phyloP scores from a whole-genome alignment of 2,888 invertebrate species.

The Norana najaformis region DNA sequence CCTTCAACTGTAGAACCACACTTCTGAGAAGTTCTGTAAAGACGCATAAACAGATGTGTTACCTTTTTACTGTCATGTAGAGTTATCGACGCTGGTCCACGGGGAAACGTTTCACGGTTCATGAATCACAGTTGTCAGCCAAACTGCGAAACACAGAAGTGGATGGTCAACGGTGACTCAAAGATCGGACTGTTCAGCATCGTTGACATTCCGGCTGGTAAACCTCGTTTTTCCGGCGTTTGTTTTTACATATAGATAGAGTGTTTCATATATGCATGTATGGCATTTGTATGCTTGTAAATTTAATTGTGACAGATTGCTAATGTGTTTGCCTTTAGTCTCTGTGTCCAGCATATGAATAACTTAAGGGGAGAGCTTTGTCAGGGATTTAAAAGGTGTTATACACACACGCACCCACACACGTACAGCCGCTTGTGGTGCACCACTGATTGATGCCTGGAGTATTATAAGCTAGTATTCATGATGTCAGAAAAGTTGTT shows the following conservation, averaged over 20 bases:
- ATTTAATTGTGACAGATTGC: too few relatives aligned
- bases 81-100: constrained; percentile 92
- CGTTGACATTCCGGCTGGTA: constrained; percentile 73
- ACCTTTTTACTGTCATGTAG: constrained; percentile 43
- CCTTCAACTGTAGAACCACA: neutral
- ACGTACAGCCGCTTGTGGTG: too few relatives aligned
- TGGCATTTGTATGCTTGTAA: too few relatives aligned
- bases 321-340: too few relatives aligned
- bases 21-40: neutral
- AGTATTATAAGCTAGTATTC: neutral
- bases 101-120: constrained; percentile 79
- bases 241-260: neutral
- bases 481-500: neutral
- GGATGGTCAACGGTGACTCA: constrained; percentile 89
- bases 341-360: too few relatives aligned
- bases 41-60: neutral
- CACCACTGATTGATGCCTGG: neutral
- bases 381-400: too few relatives aligned
- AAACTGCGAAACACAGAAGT: constrained; percentile 92
- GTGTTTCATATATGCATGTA: too few relatives aligned
- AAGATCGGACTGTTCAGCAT: constrained; percentile 87
- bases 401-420: too few relatives aligned
- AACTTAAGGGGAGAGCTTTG: too few relatives aligned
- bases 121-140: constrained; percentile 96
- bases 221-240: neutral